phyloP scores from a whole-genome alignment of 2,797 vertebrate genomes.

The Paratrypauchen microcephalus region DNA sequence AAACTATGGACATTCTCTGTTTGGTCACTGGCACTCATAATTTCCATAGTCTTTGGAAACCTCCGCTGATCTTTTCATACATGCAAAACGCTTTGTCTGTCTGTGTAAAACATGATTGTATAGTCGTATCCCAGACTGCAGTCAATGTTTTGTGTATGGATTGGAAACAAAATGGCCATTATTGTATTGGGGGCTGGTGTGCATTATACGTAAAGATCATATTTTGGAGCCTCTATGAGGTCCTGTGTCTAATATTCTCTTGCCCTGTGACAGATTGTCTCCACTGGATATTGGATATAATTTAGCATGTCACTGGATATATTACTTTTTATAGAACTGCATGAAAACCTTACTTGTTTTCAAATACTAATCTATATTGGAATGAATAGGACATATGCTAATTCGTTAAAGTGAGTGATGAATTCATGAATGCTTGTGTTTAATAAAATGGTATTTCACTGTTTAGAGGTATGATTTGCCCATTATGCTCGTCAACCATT shows the following conservation, averaged over 20 bases:
- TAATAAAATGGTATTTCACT: not conserved
- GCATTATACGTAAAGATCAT: not conserved
- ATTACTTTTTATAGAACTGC: no score
- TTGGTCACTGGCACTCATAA: conserved; percentile 18
- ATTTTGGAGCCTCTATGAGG: not conserved
- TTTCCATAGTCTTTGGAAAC: conserved; percentile 64
- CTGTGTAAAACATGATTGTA: conserved; percentile 19
- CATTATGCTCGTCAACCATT: not conserved
- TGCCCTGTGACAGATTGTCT: no score
- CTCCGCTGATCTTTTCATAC: conserved; percentile 53
- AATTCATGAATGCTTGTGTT: not conserved
- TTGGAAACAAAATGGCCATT: conserved; percentile 4
- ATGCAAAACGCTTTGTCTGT: conserved; percentile 55
- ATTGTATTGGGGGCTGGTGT: not conserved
- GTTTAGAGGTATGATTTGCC: no score
- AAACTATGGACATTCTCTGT: conserved; percentile 7
- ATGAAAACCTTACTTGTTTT: no score
- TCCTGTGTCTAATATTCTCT: not conserved
- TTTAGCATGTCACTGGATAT: no score
- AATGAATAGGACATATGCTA: no score
- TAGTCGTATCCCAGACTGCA: conserved; percentile 15
- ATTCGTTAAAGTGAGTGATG: no score
- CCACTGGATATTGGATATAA: no score
- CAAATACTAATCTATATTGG: no score
- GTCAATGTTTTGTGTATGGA: not conserved